Base-by-base conservation (phyloP, 2,888 invertebrate genomes). In the Panopea generosa region DNA sequence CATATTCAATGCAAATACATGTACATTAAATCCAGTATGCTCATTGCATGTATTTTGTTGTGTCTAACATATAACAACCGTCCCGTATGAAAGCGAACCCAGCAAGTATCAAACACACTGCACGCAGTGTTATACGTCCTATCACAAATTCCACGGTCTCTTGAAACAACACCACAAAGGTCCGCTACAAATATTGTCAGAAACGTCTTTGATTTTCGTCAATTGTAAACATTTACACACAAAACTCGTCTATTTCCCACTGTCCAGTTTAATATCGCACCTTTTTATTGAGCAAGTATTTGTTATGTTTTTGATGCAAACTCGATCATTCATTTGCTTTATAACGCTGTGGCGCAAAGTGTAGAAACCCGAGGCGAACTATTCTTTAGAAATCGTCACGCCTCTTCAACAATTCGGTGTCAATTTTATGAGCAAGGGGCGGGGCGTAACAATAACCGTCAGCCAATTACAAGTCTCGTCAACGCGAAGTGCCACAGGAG, bases 291-390 rank as follows among this genome's bases (percentile, higher is more conserved):
- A 67, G 59, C 56, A 24, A 33, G 43, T 33, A 29, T 38, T 67
- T 67, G 56, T 67, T 67, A 26, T 50, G 33, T 68, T 26, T 38
- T 68, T 24, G 33, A 22, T 52, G 16, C 27, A 47, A 53, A 38
- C 26, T 59, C 60, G 33, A 33, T 66, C 38, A 65, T 55, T 24
- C 66, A 72, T 55, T 72, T 60, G 50, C 61, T 66, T 52, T 53
- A 47, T 61, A 60, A 43, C 61, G 53, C 29, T 29, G 52, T 66
- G 26, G 55, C 60, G 66, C 38, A 55, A 72, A 63, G 33, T 61
- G 40, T 60, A 47, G 72, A 72, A 66, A 60, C 66, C 65, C 47
- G 33, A 45, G 26, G 40, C 33, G 49, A 43, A 27, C 16, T 55
- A 45, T 60, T 49, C 27, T 49, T 66, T 47, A 29, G 7, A 18